Evolutionary conservation across 2,797 vertebrate species (phyloP), one percentile per base, ranked within the genome.

Genomic region (Geotrypetes seraphini): DNA sequence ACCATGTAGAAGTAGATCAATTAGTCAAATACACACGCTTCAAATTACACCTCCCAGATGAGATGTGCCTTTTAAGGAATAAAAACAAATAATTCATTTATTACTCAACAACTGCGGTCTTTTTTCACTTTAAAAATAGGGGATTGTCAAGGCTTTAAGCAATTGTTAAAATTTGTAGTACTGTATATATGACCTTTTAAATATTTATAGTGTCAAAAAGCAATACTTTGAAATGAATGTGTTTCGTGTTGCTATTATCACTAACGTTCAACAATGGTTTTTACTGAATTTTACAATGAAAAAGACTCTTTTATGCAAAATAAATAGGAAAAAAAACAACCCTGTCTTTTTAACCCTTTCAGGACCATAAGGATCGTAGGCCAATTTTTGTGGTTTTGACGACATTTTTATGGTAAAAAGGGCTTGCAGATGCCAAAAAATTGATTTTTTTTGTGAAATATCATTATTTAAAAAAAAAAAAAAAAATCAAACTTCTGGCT

Each of bases 231-330:
- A 46, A 7, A 22, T 25, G 33, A 22, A 30, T 4, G 1, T 4
- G 2, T 16, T 21, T 9, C 15, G 38, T 31, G 8, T 17, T 12
- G 29, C 12, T 3, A 7, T n/a, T 25, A 17, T 25, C 60, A 45
- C 36, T 29, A 70, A 73, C 58, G 43, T 41, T 31, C 23, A 26
- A 25, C 28, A 34, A 28, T n/a, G 24, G 16, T 69, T 75, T 81
- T 79, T 64, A 59, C n/a, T 47, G 19, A 44, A 54, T 33, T 66
- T 73, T 37, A 45, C 32, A 56, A 27, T 48, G 39, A 52, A 50
- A 60, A 69, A 75, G 73, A 78, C 16, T 6, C 17, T 12, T 34
- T 16, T 12, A 23, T 5, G 5, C 60, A 75, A 69, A 72, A 65
- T 68, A 41, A 39, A 37, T 30, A 58, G 43, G 58, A 59, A 48